These are phyloP conservation scores for Drosophila gaucha DNA, from an alignment of 2,888 invertebrate species.

Conservation along the genomic window DNA sequence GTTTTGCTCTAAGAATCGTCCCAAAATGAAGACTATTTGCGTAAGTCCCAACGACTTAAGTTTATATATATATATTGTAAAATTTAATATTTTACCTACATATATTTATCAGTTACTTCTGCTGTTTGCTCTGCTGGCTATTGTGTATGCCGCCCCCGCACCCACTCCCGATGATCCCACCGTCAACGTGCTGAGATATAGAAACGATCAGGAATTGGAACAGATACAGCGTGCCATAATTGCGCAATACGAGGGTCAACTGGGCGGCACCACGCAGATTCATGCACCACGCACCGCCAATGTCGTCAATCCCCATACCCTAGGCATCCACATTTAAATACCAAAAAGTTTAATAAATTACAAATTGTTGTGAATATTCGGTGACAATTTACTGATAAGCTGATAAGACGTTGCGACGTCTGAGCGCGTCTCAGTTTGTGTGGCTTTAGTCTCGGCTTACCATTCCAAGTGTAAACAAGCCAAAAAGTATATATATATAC, in stretches of 20 bases:
- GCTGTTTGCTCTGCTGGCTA: constrained; percentile 47
- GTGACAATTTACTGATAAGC: constrained; percentile 19
- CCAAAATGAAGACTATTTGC: constrained; percentile 59
- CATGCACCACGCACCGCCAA: constrained; percentile 62
- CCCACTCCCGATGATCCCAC: constrained; percentile 50
- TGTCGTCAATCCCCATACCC: constrained; percentile 57
- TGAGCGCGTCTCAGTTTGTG: constrained; percentile 16
- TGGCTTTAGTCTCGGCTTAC: constrained; percentile 54
- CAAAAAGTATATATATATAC: constrained; percentile 7
- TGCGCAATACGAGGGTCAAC: constrained; percentile 76
- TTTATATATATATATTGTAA: not conserved
- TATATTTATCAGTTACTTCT: constrained; percentile 47
- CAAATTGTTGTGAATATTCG: constrained; percentile 32
- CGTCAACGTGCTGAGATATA: constrained; percentile 70
- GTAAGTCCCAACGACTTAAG: constrained; percentile 47
- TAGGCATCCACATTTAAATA: constrained; percentile 59
- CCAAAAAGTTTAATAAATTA: constrained; percentile 49
- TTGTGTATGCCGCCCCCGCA: constrained; percentile 39
- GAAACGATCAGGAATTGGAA: constrained; percentile 71
- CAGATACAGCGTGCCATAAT: constrained; percentile 71
- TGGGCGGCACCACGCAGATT: constrained; percentile 74
- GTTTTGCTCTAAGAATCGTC: constrained; percentile 36
- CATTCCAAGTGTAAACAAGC: constrained; percentile 40
- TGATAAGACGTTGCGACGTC: constrained; percentile 52
- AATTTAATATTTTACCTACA: not conserved